These are phyloP conservation scores for Agonopterix alstromeriana DNA, from an alignment of 2,888 invertebrate species.

Conservation along the genomic window DNA sequence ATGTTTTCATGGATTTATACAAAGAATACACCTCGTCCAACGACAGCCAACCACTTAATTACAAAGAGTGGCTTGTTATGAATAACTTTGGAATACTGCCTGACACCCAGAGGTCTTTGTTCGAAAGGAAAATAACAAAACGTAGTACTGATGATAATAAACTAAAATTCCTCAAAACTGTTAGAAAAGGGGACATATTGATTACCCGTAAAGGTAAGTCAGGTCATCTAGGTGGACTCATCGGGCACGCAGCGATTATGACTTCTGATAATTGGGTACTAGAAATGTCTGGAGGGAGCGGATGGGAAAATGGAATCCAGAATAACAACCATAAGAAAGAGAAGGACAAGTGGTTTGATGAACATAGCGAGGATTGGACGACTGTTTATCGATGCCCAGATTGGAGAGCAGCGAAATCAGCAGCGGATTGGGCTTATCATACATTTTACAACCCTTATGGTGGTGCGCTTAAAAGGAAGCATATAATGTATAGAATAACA, in stretches of 20 bases:
- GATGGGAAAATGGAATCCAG: constrained; percentile 28
- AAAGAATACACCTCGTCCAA: constrained; percentile 31
- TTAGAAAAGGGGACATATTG: constrained; percentile 36
- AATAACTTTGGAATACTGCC: constrained; percentile 47
- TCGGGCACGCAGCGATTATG: constrained; percentile 49
- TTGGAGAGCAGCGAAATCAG: too few relatives aligned
- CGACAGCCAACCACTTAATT: constrained; percentile 33
- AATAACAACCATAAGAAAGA: constrained; percentile 31
- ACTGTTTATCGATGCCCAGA: too few relatives aligned
- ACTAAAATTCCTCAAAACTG: constrained; percentile 36
- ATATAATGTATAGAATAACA: too few relatives aligned
- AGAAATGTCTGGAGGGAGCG: constrained; percentile 39
- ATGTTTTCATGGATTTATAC: constrained; percentile 41
- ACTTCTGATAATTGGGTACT: constrained; percentile 35
- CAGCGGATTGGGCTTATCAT: neutral
- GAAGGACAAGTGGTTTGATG: constrained; percentile 40
- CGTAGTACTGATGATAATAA: constrained; percentile 40
- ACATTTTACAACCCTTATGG: neutral
- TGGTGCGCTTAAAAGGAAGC: too few relatives aligned
- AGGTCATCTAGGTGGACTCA: constrained; percentile 32
- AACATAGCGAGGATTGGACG: constrained; percentile 38
- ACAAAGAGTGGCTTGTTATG: constrained; percentile 48
- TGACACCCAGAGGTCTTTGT: constrained; percentile 46
- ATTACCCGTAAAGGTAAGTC: constrained; percentile 28
- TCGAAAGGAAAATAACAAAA: constrained; percentile 38